These are phyloP conservation scores for Anas platyrhynchos DNA, from an alignment of 2,113 vertebrate genomes.

Conservation along the genomic window DNA sequence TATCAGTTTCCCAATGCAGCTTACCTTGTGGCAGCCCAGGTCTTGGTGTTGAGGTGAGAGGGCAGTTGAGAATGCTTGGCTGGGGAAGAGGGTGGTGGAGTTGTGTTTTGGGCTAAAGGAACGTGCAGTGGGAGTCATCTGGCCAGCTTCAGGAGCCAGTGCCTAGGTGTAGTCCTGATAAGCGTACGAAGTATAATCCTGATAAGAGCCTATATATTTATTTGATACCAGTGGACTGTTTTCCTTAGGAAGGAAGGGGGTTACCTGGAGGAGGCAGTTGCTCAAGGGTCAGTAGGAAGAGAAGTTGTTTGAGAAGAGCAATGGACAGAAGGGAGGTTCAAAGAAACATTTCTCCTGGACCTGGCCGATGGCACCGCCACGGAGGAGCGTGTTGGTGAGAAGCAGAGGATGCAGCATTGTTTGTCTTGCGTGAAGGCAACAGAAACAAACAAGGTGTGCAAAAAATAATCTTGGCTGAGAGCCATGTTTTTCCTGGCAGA, in stretches of 20 bases:
- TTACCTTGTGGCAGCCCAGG: not conserved
- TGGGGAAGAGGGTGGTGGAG: not conserved
- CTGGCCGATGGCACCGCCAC: fast-evolving
- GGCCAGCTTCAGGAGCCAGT: not conserved
- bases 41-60: not conserved
- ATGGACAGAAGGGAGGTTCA: not conserved
- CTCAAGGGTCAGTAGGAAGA: not conserved
- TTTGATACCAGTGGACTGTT: not conserved
- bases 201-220: not conserved
- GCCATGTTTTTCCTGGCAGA: not conserved
- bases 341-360: not conserved
- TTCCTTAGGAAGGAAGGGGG: not conserved
- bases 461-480: not conserved
- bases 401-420: not conserved
- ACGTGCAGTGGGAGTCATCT: not conserved
- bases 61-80: not conserved
- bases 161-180: not conserved
- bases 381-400: not conserved
- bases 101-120: not conserved
- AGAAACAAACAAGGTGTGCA: not conserved
- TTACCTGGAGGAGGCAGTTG: not conserved
- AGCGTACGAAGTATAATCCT: not conserved
- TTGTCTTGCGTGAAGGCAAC: not conserved
- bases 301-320: not conserved
- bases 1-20: not conserved